Base-by-base conservation (phyloP, 1,140 invertebrate genomes). In the Bradynema listronoti region DNA sequence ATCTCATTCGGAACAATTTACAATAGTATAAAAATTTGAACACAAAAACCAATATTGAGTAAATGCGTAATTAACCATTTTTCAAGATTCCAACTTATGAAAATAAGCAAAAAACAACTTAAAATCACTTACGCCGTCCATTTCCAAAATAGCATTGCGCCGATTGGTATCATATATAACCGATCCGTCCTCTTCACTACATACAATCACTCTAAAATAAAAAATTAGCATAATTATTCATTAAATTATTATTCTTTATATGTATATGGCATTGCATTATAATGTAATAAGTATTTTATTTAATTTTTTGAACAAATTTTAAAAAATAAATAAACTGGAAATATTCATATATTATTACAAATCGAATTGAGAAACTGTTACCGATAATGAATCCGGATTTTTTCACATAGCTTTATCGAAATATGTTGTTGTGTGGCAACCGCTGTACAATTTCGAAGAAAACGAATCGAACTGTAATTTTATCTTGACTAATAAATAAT, bases 311-410 rank as follows among this genome's bases (percentile, higher is more conserved):
- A n/a, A n/a, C n/a, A n/a, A n/a, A n/a, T n/a, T n/a, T n/a, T n/a
- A n/a, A n/a, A n/a, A n/a, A n/a, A n/a, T n/a, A n/a, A n/a, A n/a
- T n/a, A n/a, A n/a, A n/a, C n/a, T n/a, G n/a, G n/a, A n/a, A n/a
- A n/a, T n/a, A n/a, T n/a, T n/a, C n/a, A n/a, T n/a, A n/a, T n/a
- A n/a, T n/a, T n/a, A n/a, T n/a, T n/a, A n/a, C n/a, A n/a, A n/a
- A n/a, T n/a, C n/a, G n/a, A n/a, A n/a, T n/a, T n/a, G n/a, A n/a
- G n/a, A 42, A 45, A 7, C 24, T 16, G 45, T 22, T 36, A 56
- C 53, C 53, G 43, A 43, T 45, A 56, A 56, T 56, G 53, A 19
- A 56, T 36, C 24, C 34, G 27, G n/a, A 56, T 24, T 27, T 19
- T 27, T 1, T 56, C 53, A 11, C 19, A n/a, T 14, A 36, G 16